phyloP scores from a whole-genome alignment of 2,888 invertebrate species.

The Noctuana brunneofusca region DNA sequence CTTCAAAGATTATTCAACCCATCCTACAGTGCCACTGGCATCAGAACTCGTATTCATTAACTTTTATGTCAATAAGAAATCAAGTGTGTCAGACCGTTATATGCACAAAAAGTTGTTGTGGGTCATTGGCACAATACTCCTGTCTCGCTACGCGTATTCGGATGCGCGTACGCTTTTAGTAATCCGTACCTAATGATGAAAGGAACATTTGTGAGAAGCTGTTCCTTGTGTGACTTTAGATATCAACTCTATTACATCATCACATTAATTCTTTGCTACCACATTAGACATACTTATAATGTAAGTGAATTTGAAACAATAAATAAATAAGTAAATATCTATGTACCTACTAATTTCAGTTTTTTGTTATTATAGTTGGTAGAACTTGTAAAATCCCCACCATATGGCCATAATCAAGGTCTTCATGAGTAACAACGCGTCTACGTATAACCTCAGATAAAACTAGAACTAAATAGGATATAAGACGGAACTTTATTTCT shows the following conservation, averaged over 20 bases:
- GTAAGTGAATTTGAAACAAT: too few species aligned
- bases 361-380: too few species aligned
- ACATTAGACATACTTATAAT: too few species aligned
- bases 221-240: not conserved
- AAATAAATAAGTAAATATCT: too few species aligned
- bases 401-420: too few species aligned
- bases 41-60: slow-evolving; percentile 58
- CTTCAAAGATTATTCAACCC: slow-evolving; percentile 21
- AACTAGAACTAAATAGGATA: too few species aligned
- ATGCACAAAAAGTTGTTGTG: slow-evolving; percentile 75
- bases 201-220: not conserved
- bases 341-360: too few species aligned
- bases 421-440: too few species aligned
- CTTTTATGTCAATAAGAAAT: slow-evolving; percentile 73
- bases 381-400: too few species aligned
- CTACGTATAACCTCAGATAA: too few species aligned
- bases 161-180: slow-evolving; percentile 42
- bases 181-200: not conserved
- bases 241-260: not conserved
- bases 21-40: slow-evolving; percentile 40
- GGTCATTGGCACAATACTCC: slow-evolving; percentile 75
- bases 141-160: slow-evolving; percentile 43
- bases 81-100: slow-evolving; percentile 77
- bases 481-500: too few species aligned
- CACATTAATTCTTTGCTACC: too few species aligned